Percentiles rank a stretch among this genome's conserved stretches.
Evolutionary conservation across 2,888 invertebrate genomes (phyloP).

Genomic region (Mechanitis mazaeus): DNA sequence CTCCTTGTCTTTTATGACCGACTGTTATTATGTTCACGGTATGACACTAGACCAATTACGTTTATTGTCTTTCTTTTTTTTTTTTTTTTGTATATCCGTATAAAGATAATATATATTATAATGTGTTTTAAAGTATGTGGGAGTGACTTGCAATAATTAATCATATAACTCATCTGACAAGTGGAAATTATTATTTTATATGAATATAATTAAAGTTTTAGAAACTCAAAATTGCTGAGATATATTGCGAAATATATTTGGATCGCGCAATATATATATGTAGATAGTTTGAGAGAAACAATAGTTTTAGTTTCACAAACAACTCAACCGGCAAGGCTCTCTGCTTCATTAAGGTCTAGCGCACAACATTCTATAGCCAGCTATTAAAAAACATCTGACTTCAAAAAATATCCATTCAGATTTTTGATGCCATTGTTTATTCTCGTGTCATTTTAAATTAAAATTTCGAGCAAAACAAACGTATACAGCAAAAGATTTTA

Average conservation of each 20-base stretch:
- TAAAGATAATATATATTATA: no score
- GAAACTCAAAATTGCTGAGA: constrained; percentile 47
- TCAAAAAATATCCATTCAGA: constrained; percentile 4
- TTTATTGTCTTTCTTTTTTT: no score
- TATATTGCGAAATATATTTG: constrained; percentile 47
- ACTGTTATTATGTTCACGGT: no score
- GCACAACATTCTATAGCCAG: constrained; percentile 9
- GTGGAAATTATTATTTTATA: neutral
- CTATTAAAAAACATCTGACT: constrained; percentile 4
- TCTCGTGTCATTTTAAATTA: neutral
- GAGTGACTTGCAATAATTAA: no score
- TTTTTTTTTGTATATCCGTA: no score
- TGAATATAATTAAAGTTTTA: neutral
- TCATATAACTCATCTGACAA: no score
- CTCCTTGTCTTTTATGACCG: no score
- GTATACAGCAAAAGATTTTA: no score
- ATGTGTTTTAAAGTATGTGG: no score
- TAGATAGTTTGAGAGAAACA: constrained; percentile 50
- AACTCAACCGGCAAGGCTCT: constrained; percentile 23
- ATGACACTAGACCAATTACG: no score
- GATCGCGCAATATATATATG: constrained; percentile 41
- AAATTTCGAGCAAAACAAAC: neutral
- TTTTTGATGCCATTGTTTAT: constrained; percentile 3
- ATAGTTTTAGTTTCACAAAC: constrained; percentile 49
- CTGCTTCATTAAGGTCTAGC: constrained; percentile 38